A percentile compares a stretch with the other conserved stretches of the same genome.
Conservation (phyloP, 2,113 vertebrate genomes). For the Hucho hucho region DNA sequence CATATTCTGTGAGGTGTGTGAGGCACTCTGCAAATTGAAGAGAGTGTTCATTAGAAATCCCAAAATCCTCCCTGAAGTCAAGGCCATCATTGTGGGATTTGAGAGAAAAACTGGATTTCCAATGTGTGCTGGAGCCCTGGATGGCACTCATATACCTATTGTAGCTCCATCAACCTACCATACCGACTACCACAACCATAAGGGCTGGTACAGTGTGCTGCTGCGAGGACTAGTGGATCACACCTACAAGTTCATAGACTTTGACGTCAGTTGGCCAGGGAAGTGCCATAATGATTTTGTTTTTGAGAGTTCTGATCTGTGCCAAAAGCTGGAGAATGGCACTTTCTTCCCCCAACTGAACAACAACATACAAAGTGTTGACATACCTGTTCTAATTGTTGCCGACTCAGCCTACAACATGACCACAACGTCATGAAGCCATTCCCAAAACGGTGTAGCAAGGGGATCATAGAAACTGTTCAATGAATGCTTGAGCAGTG, state of each 20-base stretch:
- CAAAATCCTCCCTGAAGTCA: not conserved
- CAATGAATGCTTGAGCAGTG: constrained; percentile 5
- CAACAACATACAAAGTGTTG: not conserved
- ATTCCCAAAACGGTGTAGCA: not conserved
- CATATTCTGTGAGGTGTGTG: constrained; percentile 17
- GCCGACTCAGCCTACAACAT: constrained; percentile 9
- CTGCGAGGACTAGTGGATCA: constrained; percentile 5
- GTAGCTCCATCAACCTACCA: not conserved
- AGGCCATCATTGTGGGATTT: constrained; percentile 2
- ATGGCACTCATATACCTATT: constrained; percentile 4
- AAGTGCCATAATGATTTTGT: constrained; percentile 17
- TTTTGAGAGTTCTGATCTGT: constrained; percentile 8
- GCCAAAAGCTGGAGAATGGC: not conserved
- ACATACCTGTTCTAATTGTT: constrained; percentile 2
- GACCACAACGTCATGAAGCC: not conserved
- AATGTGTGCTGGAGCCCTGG: constrained; percentile 14
- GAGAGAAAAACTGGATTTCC: constrained; percentile 21
- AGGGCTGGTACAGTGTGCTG: constrained; percentile 14
- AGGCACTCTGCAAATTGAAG: constrained; percentile 5
- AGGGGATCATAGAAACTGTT: not conserved
- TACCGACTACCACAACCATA: not conserved
- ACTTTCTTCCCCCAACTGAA: constrained; percentile 5
- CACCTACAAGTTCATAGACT: constrained; percentile 13
- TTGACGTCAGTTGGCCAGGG: constrained; percentile 7
- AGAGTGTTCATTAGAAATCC: constrained; percentile 1